Evolutionary conservation across 2,888 invertebrate genomes (phyloP).

Genomic region (Monopis laevigella): DNA sequence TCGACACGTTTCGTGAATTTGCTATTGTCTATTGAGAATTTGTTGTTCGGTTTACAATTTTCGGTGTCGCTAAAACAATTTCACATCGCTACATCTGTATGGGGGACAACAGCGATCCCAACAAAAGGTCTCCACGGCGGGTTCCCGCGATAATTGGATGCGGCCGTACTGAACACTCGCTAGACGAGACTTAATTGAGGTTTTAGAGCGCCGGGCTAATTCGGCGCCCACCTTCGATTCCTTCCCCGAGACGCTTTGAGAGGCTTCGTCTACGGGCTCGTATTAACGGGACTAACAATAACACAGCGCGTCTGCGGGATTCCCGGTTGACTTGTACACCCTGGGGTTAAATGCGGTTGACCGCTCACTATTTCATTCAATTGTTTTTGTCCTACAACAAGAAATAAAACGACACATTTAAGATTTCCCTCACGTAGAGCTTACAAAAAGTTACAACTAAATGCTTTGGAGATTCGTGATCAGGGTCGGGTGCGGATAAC

Average conservation of each 20-base stretch:
- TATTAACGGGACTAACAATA: constrained; percentile 38
- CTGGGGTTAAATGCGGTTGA: constrained; percentile 45
- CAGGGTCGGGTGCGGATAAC: constrained; percentile 58
- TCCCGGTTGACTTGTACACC: constrained; percentile 12
- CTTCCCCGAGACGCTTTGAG: constrained; percentile 27
- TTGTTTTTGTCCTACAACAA: not conserved
- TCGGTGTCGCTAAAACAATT: constrained; percentile 6
- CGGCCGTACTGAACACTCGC: constrained; percentile 60
- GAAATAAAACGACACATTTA: constrained; percentile 40
- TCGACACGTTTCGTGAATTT: not conserved
- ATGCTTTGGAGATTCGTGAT: constrained; percentile 61
- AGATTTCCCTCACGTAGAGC: constrained; percentile 57
- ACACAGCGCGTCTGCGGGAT: constrained; percentile 23
- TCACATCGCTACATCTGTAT: constrained; percentile 8
- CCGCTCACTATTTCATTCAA: constrained; percentile 21
- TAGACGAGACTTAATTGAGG: constrained; percentile 67
- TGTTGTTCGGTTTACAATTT: constrained; percentile 1
- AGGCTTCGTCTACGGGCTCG: constrained; percentile 47
- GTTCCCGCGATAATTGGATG: constrained; percentile 59
- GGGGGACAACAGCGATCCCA: constrained; percentile 27
- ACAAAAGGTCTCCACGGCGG: constrained; percentile 41
- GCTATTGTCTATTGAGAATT: not conserved
- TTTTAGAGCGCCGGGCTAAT: constrained; percentile 63
- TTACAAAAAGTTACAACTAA: constrained; percentile 66
- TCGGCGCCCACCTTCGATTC: constrained; percentile 57